These are phyloP conservation scores for Epizoanthus rinbou DNA, from an alignment of 92 coral and sea anemone genomes.

Conservation along the genomic window DNA sequence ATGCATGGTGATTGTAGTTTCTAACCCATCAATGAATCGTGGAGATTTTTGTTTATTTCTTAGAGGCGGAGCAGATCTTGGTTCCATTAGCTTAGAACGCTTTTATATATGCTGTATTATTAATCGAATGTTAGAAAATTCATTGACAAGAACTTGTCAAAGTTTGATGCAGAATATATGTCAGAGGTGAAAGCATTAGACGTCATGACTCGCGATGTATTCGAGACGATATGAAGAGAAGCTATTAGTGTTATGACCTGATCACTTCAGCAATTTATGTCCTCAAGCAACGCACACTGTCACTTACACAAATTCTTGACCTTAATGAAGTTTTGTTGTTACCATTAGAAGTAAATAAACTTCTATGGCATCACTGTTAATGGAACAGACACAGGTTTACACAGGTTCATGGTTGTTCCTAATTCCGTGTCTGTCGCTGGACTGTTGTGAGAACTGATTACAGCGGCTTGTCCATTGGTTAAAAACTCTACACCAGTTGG, in stretches of 20 bases:
- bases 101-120: neutral
- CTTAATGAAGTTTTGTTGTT: no score
- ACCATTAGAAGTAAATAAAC: neutral
- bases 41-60: slow-evolving; percentile 51
- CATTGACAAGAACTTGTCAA: neutral
- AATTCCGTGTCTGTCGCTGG: slow-evolving; percentile 27
- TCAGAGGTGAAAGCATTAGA: neutral
- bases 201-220: neutral
- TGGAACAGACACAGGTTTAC: neutral
- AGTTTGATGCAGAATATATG: neutral
- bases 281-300: no score
- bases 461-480: slow-evolving; percentile 3
- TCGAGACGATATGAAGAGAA: neutral
- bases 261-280: no score
- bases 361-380: neutral
- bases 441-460: slow-evolving; percentile 7
- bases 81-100: slow-evolving; percentile 27
- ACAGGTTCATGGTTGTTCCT: neutral
- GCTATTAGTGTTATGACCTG: no score
- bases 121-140: neutral
- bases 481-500: neutral
- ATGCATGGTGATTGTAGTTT: slow-evolving; percentile 10
- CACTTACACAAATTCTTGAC: no score
- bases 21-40: slow-evolving; percentile 15
- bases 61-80: slow-evolving; percentile 39